These are phyloP conservation scores for Cuniculus paca DNA, from an alignment of 2,797 vertebrate genomes.

Conservation along the genomic window DNA sequence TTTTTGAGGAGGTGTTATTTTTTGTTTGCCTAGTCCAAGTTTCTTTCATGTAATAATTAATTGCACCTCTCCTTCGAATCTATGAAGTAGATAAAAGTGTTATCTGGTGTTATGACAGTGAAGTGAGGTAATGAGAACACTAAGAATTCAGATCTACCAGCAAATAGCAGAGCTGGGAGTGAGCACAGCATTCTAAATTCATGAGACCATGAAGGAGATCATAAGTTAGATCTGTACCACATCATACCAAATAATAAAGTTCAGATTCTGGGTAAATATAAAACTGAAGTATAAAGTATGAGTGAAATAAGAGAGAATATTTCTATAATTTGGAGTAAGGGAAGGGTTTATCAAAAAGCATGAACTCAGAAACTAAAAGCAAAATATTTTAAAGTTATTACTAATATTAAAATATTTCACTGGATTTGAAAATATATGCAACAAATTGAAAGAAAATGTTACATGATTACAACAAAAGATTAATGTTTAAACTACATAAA, in stretches of 20 bases:
- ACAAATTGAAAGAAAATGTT: background rate
- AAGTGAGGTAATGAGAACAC: background rate
- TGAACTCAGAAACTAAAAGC: background rate
- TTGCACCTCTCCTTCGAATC: background rate
- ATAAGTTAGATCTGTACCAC: background rate
- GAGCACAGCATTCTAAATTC: background rate
- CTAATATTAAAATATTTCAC: background rate
- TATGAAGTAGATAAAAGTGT: background rate
- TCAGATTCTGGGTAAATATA: background rate
- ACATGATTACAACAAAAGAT: background rate
- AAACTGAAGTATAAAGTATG: background rate
- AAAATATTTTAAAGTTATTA: background rate
- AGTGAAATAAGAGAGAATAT: background rate
- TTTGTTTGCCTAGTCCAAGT: background rate
- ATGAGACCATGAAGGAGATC: background rate
- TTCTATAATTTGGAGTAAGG: background rate
- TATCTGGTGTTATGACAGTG: background rate
- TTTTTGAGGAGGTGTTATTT: no score
- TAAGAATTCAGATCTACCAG: background rate
- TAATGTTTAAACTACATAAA: background rate
- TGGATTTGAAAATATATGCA: background rate
- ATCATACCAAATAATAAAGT: background rate
- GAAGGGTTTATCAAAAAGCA: background rate
- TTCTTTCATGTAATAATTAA: slow-evolving; percentile 1
- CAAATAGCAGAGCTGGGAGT: background rate